These are phyloP conservation scores for Horisme vitalbata DNA, from an alignment of 2,888 invertebrate species.

Conservation along the genomic window DNA sequence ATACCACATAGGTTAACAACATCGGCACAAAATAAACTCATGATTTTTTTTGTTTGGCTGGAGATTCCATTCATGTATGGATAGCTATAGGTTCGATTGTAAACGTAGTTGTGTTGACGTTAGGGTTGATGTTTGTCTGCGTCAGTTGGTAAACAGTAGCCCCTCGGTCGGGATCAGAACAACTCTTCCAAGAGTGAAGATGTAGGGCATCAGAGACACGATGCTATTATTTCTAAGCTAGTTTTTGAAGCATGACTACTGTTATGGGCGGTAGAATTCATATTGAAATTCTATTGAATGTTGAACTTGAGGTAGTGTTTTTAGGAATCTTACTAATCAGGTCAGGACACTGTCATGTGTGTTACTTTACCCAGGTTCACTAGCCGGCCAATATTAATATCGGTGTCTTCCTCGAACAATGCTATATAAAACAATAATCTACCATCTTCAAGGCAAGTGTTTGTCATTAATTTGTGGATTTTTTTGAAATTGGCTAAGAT, in stretches of 20 bases:
- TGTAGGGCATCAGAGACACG: conserved; percentile 4
- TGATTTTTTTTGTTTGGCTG: conserved; percentile 13
- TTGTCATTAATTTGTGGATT: too few relatives aligned
- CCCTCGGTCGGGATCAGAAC: conserved; percentile 1
- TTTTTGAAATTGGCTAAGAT: too few relatives aligned
- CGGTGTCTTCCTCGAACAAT: too few relatives aligned
- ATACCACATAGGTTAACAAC: too few relatives aligned
- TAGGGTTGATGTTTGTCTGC: conserved; percentile 28
- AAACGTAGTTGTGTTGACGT: conserved; percentile 19
- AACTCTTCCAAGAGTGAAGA: conserved; percentile 10
- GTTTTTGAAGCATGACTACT: too few relatives aligned
- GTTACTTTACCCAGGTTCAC: too few relatives aligned
- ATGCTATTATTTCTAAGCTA: not conserved
- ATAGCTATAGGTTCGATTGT: conserved; percentile 15
- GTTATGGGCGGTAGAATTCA: too few relatives aligned
- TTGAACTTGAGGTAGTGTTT: not conserved
- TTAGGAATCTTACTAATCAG: not conserved
- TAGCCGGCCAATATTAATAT: too few relatives aligned
- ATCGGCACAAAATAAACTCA: conserved; percentile 15
- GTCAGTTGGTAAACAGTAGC: conserved; percentile 31
- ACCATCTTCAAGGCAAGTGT: too few relatives aligned
- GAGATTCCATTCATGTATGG: conserved; percentile 22
- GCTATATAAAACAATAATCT: too few relatives aligned
- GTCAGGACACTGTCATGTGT: not conserved
- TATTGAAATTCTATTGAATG: too few relatives aligned